phyloP scores from a whole-genome alignment of 1,140 invertebrate genomes.

The Berghia stephanieae region DNA sequence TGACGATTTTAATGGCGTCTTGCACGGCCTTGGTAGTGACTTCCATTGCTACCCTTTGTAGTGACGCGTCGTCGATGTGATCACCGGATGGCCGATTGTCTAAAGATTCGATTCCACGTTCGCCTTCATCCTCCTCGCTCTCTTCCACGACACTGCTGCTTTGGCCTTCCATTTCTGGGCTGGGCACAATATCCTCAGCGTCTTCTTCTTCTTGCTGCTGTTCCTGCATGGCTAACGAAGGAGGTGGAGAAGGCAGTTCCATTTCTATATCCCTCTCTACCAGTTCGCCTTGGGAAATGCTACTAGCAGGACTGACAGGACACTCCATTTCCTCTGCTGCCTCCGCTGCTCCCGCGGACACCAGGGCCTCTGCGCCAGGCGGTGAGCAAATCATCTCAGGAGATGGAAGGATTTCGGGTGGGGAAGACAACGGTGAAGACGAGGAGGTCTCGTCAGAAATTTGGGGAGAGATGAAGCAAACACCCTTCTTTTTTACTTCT shows the following conservation, averaged over 20 bases:
- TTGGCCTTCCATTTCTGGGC: no score
- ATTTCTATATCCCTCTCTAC: background rate
- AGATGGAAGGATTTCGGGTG: background rate
- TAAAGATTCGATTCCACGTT: no score
- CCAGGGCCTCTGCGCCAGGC: background rate
- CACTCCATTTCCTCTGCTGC: background rate
- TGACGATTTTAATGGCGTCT: conserved; percentile 41
- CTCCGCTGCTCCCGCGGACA: background rate
- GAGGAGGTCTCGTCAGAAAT: conserved; percentile 4
- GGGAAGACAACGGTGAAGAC: background rate
- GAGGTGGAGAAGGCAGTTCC: background rate
- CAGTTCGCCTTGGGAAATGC: conserved; percentile 3
- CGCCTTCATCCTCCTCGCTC: no score
- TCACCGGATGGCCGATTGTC: no score
- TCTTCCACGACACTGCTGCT: no score
- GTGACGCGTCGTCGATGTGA: conserved; percentile 32
- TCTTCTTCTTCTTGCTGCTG: conserved; percentile 25
- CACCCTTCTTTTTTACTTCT: conserved; percentile 5
- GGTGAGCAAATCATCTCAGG: background rate
- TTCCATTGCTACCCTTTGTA: conserved; percentile 37
- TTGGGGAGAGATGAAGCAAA: conserved; percentile 20
- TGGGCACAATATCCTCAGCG: conserved; percentile 1
- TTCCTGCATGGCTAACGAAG: background rate
- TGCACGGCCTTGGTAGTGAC: conserved; percentile 40
- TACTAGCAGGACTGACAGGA: no score